Base-by-base conservation (phyloP, 2,888 invertebrate genomes). In the Nomada hirtipes region DNA sequence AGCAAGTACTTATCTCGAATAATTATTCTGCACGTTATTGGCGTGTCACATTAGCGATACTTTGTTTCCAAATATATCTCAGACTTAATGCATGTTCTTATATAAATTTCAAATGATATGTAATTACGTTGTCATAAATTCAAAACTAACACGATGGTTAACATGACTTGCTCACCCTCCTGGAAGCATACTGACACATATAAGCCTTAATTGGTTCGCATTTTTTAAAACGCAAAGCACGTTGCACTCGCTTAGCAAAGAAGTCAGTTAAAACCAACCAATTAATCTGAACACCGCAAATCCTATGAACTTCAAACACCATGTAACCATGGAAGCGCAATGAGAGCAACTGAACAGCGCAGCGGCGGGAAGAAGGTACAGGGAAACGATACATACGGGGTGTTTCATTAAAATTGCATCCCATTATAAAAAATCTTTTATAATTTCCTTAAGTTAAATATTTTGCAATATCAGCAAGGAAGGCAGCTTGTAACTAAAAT, bases 201-300 rank as follows among this genome's bases (percentile, higher is more conserved):
- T 69, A 52, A 61, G 63, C 42, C 42, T 63, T 53, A 72, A 72
- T 53, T 53, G 53, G 23, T 42, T 63, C 42, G 42, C 53, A 36
- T 0, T 63, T 72, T 72, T 36, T n/a, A 11, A 53, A 63, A 26
- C 23, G 36, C n/a, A 26, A 53, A 42, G 23, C 63, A 63, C 23
- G 71, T 42, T 23, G 42, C 42, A 23, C 52, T 53, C 26, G 20
- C 52, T 44, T 42, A 53, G 18, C 23, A 36, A 36, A 71, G 71
- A 52, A 71, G 52, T 71, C 52, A 15, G 36, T 63, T 72, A 42
- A 72, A 64, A 26, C 42, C 36, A n/a, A 53, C 53, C 64, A 63
- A 63, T 72, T 63, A 44, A 53, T 72, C 9, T n/a, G 18, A 63
- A 42, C n/a, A n/a, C 23, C 23, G 42, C 15, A 23, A 23, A 63